Base-by-base conservation (phyloP, 2,113 vertebrate genomes). In the Epinephelus cyanopodus region DNA sequence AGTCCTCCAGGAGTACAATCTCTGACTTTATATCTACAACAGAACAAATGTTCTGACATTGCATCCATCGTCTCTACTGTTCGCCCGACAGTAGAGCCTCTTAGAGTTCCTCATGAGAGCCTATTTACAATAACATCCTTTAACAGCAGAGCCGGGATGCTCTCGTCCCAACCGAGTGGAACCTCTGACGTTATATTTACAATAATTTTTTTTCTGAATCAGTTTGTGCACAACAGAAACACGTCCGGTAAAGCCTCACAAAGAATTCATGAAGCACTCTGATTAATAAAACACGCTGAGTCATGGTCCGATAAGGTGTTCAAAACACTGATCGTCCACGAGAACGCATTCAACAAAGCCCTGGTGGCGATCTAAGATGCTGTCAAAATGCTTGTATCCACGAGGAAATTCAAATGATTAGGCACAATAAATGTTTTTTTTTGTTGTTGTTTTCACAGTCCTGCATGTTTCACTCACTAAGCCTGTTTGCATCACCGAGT, bases 141-240 rank as follows among this genome's bases (percentile, higher is more conserved):
- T 50, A 77, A 57, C 63, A 85, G 82, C 33, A 81, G 58, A 79
- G 66, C 76, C 48, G 68, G 63, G 72, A 80, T 74, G 64, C 66
- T 82, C 67, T 57, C 62, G 58, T 79, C 84, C 87, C 85, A 82
- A 19, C 83, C 19, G 23, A 42, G 68, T 67, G 75, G 71, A 88
- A 87, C 84, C 72, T 87, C 56, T 73, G 61, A 78, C 27, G 71
- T 90, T 90, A 85, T 90, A 94, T 93, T 83, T 93, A 92, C 91
- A 93, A 88, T 89, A 91, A 83, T 33, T 68, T 69, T 67, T 77
- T 83, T 53, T 84, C 47, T 81, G 19, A 80, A 69, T 81, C 66
- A 25, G 54, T 63, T 72, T 81, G 70, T 75, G 68, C 82, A 85
- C 85, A 90, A 88, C 87, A 84, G 83, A 88, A 87, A 84, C 77